Evolutionary conservation across 2,888 invertebrate genomes (phyloP).

Genomic region (Neoaliturus tenellus): DNA sequence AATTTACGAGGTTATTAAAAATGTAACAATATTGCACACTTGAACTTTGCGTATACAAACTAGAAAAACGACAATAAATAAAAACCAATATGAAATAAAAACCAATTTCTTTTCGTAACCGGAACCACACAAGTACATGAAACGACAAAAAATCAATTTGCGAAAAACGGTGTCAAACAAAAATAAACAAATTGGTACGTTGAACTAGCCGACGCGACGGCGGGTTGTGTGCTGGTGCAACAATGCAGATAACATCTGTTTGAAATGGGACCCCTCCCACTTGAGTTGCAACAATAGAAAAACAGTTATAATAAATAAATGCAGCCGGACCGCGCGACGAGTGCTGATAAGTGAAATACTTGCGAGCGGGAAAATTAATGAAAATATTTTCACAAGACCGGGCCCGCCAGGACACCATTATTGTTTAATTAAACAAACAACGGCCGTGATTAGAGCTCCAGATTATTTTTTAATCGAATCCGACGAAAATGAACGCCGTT

Average conservation of each 20-base stretch:
- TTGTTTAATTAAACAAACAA: constrained; percentile 52
- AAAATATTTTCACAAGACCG: constrained; percentile 53
- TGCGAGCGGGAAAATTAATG: constrained; percentile 49
- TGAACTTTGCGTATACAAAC: too few species aligned
- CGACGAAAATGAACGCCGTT: constrained; percentile 1
- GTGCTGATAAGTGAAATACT: constrained; percentile 50
- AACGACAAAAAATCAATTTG: not conserved
- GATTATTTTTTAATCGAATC: constrained; percentile 52
- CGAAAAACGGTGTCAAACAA: not conserved
- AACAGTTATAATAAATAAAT: constrained; percentile 51
- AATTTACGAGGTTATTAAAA: too few species aligned
- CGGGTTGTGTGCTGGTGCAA: not conserved
- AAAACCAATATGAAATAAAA: too few species aligned
- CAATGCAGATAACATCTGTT: constrained; percentile 31
- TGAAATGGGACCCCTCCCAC: constrained; percentile 27
- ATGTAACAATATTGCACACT: too few species aligned
- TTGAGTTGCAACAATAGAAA: not conserved
- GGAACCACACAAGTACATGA: too few species aligned
- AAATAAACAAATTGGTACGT: not conserved
- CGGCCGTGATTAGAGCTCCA: constrained; percentile 41
- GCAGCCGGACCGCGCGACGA: constrained; percentile 1
- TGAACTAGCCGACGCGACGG: not conserved
- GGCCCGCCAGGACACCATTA: constrained; percentile 47
- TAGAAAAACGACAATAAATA: too few species aligned
- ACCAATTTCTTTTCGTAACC: too few species aligned